phyloP scores from a whole-genome alignment of 2,797 vertebrate genomes.

The Coilia nasus region DNA sequence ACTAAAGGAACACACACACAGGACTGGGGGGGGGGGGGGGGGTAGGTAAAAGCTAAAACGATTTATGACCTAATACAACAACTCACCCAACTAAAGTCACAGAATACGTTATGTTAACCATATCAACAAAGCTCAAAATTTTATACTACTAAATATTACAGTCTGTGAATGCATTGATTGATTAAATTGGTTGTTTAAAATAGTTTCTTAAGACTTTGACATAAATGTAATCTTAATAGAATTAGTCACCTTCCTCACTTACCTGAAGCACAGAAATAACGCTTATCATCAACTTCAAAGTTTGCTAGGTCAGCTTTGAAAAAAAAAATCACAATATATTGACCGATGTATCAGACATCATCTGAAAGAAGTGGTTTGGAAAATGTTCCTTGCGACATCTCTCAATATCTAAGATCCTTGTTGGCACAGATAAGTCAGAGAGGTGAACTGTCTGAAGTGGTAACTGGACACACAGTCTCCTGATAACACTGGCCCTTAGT shows the following conservation, averaged over 20 bases:
- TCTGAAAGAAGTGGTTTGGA: neutral
- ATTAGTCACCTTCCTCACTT: too few species aligned
- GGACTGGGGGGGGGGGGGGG: too few species aligned
- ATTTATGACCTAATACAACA: neutral
- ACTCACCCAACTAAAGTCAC: neutral
- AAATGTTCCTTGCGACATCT: neutral
- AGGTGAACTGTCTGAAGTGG: neutral
- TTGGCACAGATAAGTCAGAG: neutral
- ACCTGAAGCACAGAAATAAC: too few species aligned
- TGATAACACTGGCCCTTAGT: neutral
- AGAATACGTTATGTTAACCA: neutral
- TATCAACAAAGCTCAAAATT: neutral
- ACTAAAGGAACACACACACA: neutral
- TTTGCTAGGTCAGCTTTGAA: too few species aligned
- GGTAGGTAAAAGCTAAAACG: too few species aligned
- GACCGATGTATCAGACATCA: neutral
- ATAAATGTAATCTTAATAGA: neutral
- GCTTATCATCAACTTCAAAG: neutral
- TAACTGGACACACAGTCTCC: constrained; percentile 2
- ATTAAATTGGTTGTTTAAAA: neutral
- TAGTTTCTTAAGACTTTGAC: too few species aligned
- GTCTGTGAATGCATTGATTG: neutral
- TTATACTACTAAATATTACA: neutral
- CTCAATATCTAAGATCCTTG: constrained; percentile 5
- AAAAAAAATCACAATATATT: too few species aligned